Base-by-base conservation (phyloP, 92 coral and sea anemone genomes). In the Ricordea florida region DNA sequence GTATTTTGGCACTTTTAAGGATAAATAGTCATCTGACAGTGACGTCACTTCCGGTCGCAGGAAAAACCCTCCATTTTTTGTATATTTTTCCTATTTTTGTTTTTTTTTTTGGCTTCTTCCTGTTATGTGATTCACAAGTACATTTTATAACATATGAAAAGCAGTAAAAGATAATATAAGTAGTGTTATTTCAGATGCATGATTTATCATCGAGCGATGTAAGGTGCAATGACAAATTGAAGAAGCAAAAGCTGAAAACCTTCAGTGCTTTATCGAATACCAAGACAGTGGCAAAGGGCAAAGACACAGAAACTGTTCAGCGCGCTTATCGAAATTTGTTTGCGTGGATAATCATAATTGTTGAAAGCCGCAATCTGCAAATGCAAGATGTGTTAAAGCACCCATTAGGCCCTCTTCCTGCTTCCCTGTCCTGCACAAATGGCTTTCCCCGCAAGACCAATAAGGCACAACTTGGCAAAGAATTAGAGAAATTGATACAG, bases 281-380 rank as follows among this genome's bases (percentile, higher is more conserved):
- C 22, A 70, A 70, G 24, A 21, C 31, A 29, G 80, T 81, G 74
- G 28, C 80, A 6, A 71, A 72, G 61, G 51, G 80, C 38, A 62
- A 72, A 36, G 77, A 45, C 66, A 62, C 53, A 22, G 27, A 61
- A 57, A 69, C 69, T 4, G 72, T 80, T 49, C 55, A 58, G 37
- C 71, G 59, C 44, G 81, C 76, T 48, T 74, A 71, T 60, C 69
- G 71, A 62, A 29, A 66, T 52, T 72, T 85, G 77, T 85, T 85
- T 78, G 91, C 76, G 27, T 57, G 75, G 58, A 86, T 80, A 74
- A 47, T 80, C 79, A 30, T 85, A 23, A 85, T 79, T 55, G 86
- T 82, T 37, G 62, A 53, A 72, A 73, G 78, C 62, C 57, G 91
- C 69, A 69, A 80, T 76, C 70, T 66, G 6, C 79, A 71, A 16